Conservation (phyloP, 2,113 vertebrate species). For the Gadus macrocephalus region DNA sequence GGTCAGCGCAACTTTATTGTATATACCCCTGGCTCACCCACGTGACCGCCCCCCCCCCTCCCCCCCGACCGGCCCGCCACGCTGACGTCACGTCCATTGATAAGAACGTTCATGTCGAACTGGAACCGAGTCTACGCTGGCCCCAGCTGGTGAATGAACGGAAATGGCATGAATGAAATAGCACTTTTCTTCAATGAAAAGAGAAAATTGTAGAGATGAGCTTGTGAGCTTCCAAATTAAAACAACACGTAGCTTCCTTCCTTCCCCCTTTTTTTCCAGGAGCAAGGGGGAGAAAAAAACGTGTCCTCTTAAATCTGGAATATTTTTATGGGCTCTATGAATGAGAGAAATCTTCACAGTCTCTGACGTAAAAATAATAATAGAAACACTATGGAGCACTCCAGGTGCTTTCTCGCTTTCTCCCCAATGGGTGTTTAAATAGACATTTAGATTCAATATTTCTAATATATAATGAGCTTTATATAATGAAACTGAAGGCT, state of each 20-base stretch:
- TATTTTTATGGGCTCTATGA: no score
- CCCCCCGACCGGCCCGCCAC: constrained; percentile 57
- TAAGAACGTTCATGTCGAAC: constrained; percentile 78
- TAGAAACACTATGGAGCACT: no score
- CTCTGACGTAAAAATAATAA: no score
- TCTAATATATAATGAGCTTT: no score
- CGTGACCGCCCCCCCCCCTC: constrained; percentile 59
- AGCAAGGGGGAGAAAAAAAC: no score
- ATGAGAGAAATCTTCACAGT: no score
- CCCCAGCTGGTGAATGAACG: constrained; percentile 79
- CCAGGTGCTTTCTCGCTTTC: no score
- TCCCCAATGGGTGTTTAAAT: no score
- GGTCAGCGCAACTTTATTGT: constrained; percentile 77
- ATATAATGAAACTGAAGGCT: no score
- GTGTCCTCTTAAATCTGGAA: no score
- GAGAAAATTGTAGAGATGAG: constrained; percentile 62
- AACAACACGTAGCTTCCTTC: constrained; percentile 28
- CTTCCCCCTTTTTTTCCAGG: background rate
- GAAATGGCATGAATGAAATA: constrained; percentile 82
- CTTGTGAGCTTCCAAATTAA: constrained; percentile 37
- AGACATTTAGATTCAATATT: no score
- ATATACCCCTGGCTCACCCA: constrained; percentile 68
- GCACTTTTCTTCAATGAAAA: constrained; percentile 74
- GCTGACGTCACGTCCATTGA: constrained; percentile 82
- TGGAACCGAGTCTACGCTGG: constrained; percentile 74